phyloP scores from a whole-genome alignment of 2,113 vertebrate genomes.

The Jaculus jaculus region DNA sequence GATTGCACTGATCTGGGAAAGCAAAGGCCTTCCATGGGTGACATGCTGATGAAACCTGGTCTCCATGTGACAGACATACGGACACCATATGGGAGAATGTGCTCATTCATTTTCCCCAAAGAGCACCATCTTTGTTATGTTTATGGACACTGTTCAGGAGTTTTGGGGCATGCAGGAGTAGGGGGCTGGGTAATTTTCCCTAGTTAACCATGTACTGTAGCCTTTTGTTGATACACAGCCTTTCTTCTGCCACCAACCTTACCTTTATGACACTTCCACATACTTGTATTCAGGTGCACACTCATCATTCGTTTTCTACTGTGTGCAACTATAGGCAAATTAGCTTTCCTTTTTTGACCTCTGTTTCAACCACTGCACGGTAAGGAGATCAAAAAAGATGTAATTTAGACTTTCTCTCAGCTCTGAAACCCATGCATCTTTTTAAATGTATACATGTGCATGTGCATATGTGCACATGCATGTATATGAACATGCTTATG shows the following conservation, averaged over 20 bases:
- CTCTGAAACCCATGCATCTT: not conserved
- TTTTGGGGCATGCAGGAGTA: not conserved
- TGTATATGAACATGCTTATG: too few species aligned
- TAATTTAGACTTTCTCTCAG: not conserved
- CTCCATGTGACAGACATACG: constrained; percentile 20
- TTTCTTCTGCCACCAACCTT: not conserved
- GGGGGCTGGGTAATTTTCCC: not conserved
- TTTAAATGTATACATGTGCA: too few species aligned
- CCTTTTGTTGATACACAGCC: not conserved
- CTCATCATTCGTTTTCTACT: not conserved
- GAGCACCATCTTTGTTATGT: not conserved
- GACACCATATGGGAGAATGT: not conserved
- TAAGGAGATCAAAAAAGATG: not conserved
- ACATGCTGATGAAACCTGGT: not conserved
- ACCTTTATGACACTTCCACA: not conserved
- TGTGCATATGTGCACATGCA: too few species aligned
- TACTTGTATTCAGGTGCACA: too few species aligned
- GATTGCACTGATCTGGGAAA: not conserved
- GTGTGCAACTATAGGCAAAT: not conserved
- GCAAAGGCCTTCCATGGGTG: not conserved
- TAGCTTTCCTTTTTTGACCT: not conserved
- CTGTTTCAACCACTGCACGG: not conserved
- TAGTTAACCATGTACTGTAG: not conserved
- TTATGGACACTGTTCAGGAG: not conserved
- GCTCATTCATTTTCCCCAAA: not conserved